phyloP scores from a whole-genome alignment of 2,888 invertebrate species.

The Synanthedon vespiformis region DNA sequence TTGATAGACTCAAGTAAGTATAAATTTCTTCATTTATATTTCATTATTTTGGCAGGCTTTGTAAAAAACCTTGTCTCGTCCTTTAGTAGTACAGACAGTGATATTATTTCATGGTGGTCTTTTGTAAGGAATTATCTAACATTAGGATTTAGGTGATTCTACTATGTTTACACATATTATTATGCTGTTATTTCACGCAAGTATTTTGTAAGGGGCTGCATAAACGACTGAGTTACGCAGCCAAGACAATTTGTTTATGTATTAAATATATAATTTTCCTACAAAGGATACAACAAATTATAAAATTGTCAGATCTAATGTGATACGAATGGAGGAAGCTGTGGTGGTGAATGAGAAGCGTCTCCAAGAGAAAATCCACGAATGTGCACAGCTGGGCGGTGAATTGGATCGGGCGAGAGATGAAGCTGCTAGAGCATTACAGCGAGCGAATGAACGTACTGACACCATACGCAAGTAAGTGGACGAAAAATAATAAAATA shows the following conservation, averaged over 20 bases:
- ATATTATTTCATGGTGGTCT: no score
- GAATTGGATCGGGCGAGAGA: constrained; percentile 76
- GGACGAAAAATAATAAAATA: constrained; percentile 3
- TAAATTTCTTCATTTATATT: no score
- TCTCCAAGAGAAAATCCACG: constrained; percentile 76
- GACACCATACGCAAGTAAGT: constrained; percentile 72
- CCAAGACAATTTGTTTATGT: background rate
- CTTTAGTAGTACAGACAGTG: no score
- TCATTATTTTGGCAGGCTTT: no score
- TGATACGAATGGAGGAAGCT: constrained; percentile 70
- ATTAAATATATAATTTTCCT: background rate
- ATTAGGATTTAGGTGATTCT: no score
- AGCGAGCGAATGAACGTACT: constrained; percentile 74
- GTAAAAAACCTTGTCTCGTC: no score
- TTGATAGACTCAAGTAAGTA: constrained; percentile 51
- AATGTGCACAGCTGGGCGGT: constrained; percentile 73
- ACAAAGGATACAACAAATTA: background rate
- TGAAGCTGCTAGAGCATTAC: constrained; percentile 75
- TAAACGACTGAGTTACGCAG: no score
- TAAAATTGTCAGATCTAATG: constrained; percentile 32
- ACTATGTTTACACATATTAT: no score
- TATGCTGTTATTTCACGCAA: no score
- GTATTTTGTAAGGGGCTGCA: no score
- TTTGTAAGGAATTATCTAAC: no score
- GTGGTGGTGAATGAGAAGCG: constrained; percentile 71